Evolutionary conservation across 2,888 invertebrate genomes (phyloP).

Genomic region (Drosophila greeni): DNA sequence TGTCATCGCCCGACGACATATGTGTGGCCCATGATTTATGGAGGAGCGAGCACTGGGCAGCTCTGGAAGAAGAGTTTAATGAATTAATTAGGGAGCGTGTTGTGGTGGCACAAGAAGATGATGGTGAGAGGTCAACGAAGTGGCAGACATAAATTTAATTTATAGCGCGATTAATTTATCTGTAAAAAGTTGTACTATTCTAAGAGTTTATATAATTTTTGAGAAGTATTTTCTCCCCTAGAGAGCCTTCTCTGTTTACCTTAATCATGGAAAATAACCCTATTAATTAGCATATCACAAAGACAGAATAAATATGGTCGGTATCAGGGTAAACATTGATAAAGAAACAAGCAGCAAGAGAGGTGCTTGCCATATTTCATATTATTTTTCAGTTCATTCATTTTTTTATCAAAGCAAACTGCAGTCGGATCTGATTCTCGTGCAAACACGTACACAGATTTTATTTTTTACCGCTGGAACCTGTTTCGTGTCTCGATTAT

Average conservation of each 20-base stretch:
- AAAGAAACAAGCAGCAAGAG: constrained; percentile 13
- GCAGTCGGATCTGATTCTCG: constrained; percentile 37
- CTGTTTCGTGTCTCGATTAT: constrained; percentile 58
- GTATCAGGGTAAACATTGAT: constrained; percentile 42
- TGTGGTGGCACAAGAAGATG: constrained; percentile 1
- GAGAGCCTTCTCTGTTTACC: constrained; percentile 11
- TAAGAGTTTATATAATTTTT: not conserved
- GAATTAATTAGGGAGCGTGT: constrained; percentile 33
- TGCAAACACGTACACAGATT: constrained; percentile 40
- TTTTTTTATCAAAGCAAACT: constrained; percentile 47
- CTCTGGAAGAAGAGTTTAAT: constrained; percentile 32
- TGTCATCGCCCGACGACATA: constrained; percentile 35
- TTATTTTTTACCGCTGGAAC: constrained; percentile 44
- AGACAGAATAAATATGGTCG: constrained; percentile 29
- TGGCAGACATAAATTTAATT: constrained; percentile 30
- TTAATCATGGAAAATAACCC: constrained; percentile 25
- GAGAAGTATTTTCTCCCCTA: not conserved
- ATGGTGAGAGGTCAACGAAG: constrained; percentile 34
- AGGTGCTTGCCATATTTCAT: constrained; percentile 24
- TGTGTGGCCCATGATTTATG: constrained; percentile 45
- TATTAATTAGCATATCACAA: constrained; percentile 20
- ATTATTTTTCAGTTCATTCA: constrained; percentile 9
- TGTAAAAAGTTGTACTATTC: not conserved
- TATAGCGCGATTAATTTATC: not conserved
- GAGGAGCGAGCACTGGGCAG: constrained; percentile 6